These are phyloP conservation scores for Micronycteris hirsuta DNA, from an alignment of 2,113 vertebrate species.

Conservation along the genomic window DNA sequence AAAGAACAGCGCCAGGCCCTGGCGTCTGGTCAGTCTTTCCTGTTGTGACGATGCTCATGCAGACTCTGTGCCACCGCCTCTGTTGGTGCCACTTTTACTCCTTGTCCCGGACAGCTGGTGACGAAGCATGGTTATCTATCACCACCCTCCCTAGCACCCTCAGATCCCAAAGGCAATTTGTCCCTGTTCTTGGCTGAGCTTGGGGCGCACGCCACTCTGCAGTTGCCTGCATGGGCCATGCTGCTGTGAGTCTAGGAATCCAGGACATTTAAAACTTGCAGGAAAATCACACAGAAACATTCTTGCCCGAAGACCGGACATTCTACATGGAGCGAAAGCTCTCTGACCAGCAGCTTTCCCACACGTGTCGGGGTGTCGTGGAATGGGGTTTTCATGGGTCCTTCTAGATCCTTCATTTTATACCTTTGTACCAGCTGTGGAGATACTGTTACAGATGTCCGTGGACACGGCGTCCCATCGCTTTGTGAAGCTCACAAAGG, in stretches of 20 bases:
- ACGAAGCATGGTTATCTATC: background rate
- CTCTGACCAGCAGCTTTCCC: background rate
- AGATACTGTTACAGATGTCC: background rate
- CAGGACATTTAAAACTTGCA: background rate
- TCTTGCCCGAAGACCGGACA: background rate
- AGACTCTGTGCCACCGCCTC: background rate
- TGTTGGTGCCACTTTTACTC: no score
- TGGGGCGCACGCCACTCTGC: rapidly evolving
- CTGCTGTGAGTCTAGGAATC: background rate
- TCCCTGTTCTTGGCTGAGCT: background rate
- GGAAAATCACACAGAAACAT: background rate
- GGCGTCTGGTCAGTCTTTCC: background rate
- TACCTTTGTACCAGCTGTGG: background rate
- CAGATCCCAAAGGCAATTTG: background rate
- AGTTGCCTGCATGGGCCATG: background rate
- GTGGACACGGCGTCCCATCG: background rate
- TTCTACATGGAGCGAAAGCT: background rate
- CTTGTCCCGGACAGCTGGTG: background rate
- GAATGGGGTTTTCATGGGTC: background rate
- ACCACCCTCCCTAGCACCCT: background rate
- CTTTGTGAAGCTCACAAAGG: background rate
- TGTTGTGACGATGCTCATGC: background rate
- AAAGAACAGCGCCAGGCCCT: background rate
- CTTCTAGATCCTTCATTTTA: background rate
- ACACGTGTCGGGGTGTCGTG: background rate